These are phyloP conservation scores for Hippoglossus hippoglossus DNA, from an alignment of 2,797 vertebrate genomes.

Conservation along the genomic window DNA sequence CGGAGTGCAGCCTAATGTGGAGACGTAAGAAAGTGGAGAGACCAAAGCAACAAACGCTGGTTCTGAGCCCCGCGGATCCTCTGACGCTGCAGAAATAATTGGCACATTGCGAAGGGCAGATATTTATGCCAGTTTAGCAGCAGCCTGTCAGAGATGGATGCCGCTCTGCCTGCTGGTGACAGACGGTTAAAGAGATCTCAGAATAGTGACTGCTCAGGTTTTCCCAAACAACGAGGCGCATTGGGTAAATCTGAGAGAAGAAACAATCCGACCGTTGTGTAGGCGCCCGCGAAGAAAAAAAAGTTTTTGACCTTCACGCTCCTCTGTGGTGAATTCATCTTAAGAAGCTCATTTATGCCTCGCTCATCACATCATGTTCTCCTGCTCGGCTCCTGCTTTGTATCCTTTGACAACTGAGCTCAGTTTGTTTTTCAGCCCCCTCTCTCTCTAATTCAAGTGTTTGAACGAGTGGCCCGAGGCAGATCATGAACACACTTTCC, in stretches of 20 bases:
- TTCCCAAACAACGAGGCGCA: constrained; percentile 48
- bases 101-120: constrained; percentile 67
- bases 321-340: constrained; percentile 36
- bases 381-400: constrained; percentile 55
- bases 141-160: constrained; percentile 74
- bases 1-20: constrained; percentile 42
- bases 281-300: constrained; percentile 20
- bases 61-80: constrained; percentile 48
- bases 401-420: constrained; percentile 55
- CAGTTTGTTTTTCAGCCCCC: constrained; percentile 45
- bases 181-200: constrained; percentile 71
- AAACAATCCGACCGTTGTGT: constrained; percentile 59
- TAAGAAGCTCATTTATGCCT: constrained; percentile 36
- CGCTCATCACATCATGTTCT: constrained; percentile 55
- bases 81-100: constrained; percentile 71
- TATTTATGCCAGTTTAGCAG: constrained; percentile 75
- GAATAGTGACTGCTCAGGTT: constrained; percentile 68
- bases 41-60: constrained; percentile 44
- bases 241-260: constrained; percentile 59
- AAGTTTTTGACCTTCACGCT: constrained; percentile 65
- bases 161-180: constrained; percentile 64
- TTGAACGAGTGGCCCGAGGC: constrained; percentile 52
- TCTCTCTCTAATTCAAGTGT: constrained; percentile 22
- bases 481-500: constrained; percentile 54
- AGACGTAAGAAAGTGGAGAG: constrained; percentile 31